phyloP scores from a whole-genome alignment of 2,888 invertebrate species.

The Epirrhoe alternata region DNA sequence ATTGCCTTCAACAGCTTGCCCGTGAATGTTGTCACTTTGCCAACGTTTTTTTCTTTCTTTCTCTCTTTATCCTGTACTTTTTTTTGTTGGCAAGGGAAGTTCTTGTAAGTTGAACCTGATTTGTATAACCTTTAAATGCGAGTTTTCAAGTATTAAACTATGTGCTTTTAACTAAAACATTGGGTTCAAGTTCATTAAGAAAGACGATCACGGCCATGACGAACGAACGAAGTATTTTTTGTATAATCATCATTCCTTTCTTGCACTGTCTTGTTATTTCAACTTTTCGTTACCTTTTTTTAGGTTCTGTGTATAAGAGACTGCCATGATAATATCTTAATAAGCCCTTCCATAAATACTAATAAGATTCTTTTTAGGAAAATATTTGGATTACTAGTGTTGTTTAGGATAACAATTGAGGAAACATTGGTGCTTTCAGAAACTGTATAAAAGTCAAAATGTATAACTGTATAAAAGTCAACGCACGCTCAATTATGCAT shows the following conservation, averaged over 20 bases:
- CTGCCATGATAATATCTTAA: conserved; percentile 20
- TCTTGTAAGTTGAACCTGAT: conserved; percentile 10
- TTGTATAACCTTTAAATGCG: neutral
- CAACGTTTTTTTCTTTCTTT: conserved; percentile 31
- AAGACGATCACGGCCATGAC: conserved; percentile 33
- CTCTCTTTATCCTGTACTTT: neutral
- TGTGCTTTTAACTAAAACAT: conserved; percentile 5
- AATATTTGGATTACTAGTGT: neutral
- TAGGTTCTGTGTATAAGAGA: conserved; percentile 24
- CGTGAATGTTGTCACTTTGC: conserved; percentile 46
- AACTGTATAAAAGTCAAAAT: neutral
- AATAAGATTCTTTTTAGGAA: conserved; percentile 17
- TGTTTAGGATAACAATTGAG: conserved; percentile 14
- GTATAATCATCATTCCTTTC: conserved; percentile 49
- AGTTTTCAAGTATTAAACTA: neutral
- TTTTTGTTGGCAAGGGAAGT: conserved; percentile 19
- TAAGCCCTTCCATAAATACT: conserved; percentile 22
- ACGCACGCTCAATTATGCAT: neutral
- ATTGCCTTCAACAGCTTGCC: conserved; percentile 60
- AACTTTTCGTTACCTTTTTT: conserved; percentile 25
- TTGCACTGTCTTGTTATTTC: conserved; percentile 35
- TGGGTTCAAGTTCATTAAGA: conserved; percentile 31
- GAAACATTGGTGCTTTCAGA: conserved; percentile 12
- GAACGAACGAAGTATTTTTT: conserved; percentile 44
- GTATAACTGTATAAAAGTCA: neutral